Evolutionary conservation across 37 sponge, comb jelly and placozoan genomes (phyloP).

Genomic region (Ephydatia muelleri): DNA sequence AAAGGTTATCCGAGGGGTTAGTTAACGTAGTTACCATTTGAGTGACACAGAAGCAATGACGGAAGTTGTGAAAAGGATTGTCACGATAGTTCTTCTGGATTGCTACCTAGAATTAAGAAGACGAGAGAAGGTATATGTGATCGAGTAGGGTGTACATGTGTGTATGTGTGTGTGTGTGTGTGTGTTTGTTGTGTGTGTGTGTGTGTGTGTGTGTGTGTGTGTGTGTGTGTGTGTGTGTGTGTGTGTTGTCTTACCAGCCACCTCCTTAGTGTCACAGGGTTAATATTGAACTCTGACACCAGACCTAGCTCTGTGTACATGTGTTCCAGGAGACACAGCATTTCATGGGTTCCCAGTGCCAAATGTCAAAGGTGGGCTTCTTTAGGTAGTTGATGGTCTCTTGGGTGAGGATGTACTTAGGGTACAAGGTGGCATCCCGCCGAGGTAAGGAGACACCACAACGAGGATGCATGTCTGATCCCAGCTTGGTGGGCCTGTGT

Average conservation of each 20-base stretch:
- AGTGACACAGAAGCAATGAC: slow-evolving; percentile 92
- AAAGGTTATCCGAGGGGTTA: neutral
- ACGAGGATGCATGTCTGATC: neutral
- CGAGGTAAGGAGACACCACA: neutral
- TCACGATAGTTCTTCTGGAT: slow-evolving; percentile 80
- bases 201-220: neutral
- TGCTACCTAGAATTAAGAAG: slow-evolving; percentile 23
- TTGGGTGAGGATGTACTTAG: slow-evolving; percentile 66
- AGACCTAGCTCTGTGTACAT: slow-evolving; percentile 86
- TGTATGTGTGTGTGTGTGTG: neutral
- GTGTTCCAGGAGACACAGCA: slow-evolving; percentile 85
- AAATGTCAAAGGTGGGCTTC: slow-evolving; percentile 85
- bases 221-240: neutral
- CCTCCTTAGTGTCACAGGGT: slow-evolving; percentile 51
- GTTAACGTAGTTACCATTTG: slow-evolving; percentile 71
- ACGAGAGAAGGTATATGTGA: neutral
- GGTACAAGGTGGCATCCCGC: slow-evolving; percentile 18
- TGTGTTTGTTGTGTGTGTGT: neutral
- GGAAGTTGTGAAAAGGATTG: slow-evolving; percentile 93
- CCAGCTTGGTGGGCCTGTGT: neutral
- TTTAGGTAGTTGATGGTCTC: slow-evolving; percentile 79
- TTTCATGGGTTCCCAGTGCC: slow-evolving; percentile 91
- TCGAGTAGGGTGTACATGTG: neutral
- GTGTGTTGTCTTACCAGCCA: slow-evolving; percentile 65
- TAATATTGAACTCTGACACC: slow-evolving; percentile 59